Evolutionary conservation across 1,140 invertebrate genomes (phyloP).

Genomic region (Lerema accius): DNA sequence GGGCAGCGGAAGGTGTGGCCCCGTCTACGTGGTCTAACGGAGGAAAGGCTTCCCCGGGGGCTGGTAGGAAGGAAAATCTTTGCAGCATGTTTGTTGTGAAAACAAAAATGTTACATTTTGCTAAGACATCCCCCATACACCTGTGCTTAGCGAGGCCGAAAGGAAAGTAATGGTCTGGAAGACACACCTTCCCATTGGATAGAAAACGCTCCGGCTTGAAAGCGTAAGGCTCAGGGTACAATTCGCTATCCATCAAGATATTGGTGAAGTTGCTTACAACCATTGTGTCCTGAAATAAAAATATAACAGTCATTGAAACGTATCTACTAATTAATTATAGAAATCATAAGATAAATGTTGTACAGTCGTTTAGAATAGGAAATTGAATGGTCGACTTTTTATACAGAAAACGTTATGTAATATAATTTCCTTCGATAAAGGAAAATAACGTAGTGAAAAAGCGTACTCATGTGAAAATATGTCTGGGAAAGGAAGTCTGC

Average conservation of each 20-base stretch:
- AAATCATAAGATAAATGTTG: too few relatives aligned
- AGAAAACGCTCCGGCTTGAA: constrained; percentile 92
- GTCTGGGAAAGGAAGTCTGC: too few relatives aligned
- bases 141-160: constrained; percentile 91
- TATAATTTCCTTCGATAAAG: too few relatives aligned
- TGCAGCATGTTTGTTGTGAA: constrained; percentile 91
- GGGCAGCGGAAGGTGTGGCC: constrained; percentile 88
- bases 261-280: constrained; percentile 92
- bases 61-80: constrained; percentile 87
- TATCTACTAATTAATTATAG: too few relatives aligned
- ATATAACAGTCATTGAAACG: too few relatives aligned
- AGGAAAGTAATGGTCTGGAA: constrained; percentile 89
- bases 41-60: constrained; percentile 85
- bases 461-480: too few relatives aligned
- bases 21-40: constrained; percentile 87
- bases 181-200: constrained; percentile 85
- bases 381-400: too few relatives aligned
- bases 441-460: too few relatives aligned
- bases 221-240: constrained; percentile 88
- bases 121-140: constrained; percentile 70
- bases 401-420: too few relatives aligned
- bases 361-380: too few relatives aligned
- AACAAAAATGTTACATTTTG: constrained; percentile 92
- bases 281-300: constrained; percentile 87
- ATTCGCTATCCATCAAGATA: constrained; percentile 87